phyloP scores from a whole-genome alignment of 2,797 vertebrate species.

The Helicolenus hilgendorfi region DNA sequence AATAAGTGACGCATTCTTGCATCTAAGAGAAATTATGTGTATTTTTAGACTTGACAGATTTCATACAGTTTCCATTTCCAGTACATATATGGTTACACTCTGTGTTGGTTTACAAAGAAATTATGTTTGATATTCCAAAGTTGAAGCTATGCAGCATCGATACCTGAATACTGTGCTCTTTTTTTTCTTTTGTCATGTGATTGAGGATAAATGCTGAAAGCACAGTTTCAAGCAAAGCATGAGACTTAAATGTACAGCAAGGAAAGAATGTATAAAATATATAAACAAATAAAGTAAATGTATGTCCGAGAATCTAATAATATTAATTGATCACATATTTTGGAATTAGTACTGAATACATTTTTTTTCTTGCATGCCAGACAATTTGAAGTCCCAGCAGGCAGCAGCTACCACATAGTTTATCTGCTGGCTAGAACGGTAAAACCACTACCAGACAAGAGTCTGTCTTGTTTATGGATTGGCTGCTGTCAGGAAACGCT shows the following conservation, averaged over 20 bases:
- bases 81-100: slow-evolving; percentile 1
- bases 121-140: slow-evolving; percentile 2
- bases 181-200: slow-evolving; percentile 56
- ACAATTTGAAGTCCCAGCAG: background rate
- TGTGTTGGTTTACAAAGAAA: slow-evolving; percentile 66
- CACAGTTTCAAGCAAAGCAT: slow-evolving; percentile 78
- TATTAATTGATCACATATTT: slow-evolving; percentile 6
- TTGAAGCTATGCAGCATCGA: slow-evolving; percentile 85
- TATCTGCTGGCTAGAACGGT: slow-evolving; percentile 10
- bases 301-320: background rate
- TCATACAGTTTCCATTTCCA: slow-evolving; percentile 40
- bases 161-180: slow-evolving; percentile 71
- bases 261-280: slow-evolving; percentile 79
- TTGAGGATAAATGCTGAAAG: slow-evolving; percentile 81
- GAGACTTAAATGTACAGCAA: slow-evolving; percentile 78
- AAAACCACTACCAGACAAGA: background rate
- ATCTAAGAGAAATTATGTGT: slow-evolving; percentile 27
- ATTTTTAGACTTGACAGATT: slow-evolving; percentile 54
- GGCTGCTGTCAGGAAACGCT: background rate
- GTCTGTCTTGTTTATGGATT: slow-evolving; percentile 26
- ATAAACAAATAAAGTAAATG: slow-evolving; percentile 18
- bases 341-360: background rate
- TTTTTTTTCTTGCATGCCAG: background rate
- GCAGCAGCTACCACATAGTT: background rate
- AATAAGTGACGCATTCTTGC: slow-evolving; percentile 10